Base-by-base conservation (phyloP, 1,140 invertebrate species). In the Camponotus vicinus region DNA sequence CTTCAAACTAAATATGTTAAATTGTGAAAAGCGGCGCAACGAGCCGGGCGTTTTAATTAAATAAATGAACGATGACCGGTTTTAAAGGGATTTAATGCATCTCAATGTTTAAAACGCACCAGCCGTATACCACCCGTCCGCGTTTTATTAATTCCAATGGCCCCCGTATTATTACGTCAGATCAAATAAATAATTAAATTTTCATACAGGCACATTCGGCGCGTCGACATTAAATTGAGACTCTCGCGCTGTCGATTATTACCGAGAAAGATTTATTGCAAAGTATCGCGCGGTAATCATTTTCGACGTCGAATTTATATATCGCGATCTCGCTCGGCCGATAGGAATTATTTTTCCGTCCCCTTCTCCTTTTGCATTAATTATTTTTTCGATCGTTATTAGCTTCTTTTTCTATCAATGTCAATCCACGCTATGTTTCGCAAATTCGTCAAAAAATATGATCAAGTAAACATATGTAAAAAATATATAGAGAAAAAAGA, bases 101-200 rank as follows among this genome's bases (percentile, higher is more conserved):
- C 84, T 84, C 88, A 61, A 70, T 89, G 88, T 89, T 80, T 89
- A 89, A 89, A 86, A 89, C 85, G 59, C 57, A 66, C 45, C 70
- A 52, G 76, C 80, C 76, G 70, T 89, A 89, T 89, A 52, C 85
- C 34, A 32, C 32, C 85, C 85, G 78, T 89, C 52, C 86, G 88
- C 79, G 73, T 89, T 89, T 86, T 89, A 89, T 89, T 89, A 89
- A 89, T 89, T 86, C 71, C 88, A 77, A 78, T 82, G 78, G 64
- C 88, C 76, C 45, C 57, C 52, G 88, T 89, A 89, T 89, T 89
- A 89, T 89, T 85, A 75, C 88, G 85, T 77, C 75, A 80, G 88
- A 86, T 86, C 77, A 90, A 89, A 87, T 90, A 90, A 89, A 90
- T 90, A 90, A 90, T 90, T 90, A 90, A 90, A 90, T 90, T 90